Evolutionary conservation across 1,140 invertebrate species (phyloP).

Genomic region (Amphibalanus amphitrite): DNA sequence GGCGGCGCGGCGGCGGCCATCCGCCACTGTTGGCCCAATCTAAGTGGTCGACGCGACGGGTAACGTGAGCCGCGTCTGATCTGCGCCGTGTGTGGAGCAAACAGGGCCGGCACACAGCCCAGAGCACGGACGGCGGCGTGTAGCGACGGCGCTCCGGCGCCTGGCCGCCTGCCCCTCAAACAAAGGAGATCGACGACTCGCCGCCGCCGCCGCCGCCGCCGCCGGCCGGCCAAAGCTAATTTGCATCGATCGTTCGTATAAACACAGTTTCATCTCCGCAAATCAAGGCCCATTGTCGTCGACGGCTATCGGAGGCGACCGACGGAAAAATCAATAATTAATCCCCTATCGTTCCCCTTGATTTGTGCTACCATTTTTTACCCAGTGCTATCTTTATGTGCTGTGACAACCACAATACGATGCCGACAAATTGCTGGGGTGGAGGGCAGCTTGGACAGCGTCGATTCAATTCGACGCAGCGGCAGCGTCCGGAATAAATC

Average conservation of each 20-base stretch:
- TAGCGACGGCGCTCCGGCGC: background rate
- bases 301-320: background rate
- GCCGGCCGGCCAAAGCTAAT: background rate
- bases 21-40: too few relatives aligned
- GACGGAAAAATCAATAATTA: background rate
- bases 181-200: too few relatives aligned
- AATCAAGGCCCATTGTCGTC: background rate
- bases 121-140: background rate
- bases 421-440: background rate
- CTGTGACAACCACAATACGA: conserved; percentile 1
- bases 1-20: too few relatives aligned
- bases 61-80: background rate
- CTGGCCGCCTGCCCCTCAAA: background rate
- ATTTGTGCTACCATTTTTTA: background rate
- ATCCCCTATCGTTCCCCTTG: background rate
- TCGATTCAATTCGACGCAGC: background rate
- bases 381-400: background rate
- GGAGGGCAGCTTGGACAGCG: background rate
- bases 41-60: too few relatives aligned
- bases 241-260: conserved; percentile 1
- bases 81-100: background rate
- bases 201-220: too few relatives aligned
- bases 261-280: background rate
- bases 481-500: background rate
- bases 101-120: background rate